phyloP scores from a whole-genome alignment of 2,888 invertebrate species.

The Dexiosoma caninum region DNA sequence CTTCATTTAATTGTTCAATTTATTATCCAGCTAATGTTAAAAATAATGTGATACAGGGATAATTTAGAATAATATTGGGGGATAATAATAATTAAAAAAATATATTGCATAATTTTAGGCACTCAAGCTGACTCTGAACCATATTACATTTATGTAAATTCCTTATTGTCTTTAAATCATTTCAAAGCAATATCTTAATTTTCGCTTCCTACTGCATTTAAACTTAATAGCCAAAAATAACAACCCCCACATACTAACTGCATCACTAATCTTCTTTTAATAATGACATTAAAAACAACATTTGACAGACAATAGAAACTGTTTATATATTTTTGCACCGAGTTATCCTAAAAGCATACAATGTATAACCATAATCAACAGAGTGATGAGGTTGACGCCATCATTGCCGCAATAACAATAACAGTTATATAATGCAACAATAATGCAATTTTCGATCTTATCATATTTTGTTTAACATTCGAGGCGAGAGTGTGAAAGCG shows the following conservation, averaged over 20 bases:
- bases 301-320: constrained; percentile 8
- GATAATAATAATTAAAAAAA: too few relatives aligned
- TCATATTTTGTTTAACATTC: constrained; percentile 52
- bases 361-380: constrained; percentile 37
- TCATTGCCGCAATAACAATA: not conserved
- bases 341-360: constrained; percentile 40
- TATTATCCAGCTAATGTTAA: constrained; percentile 13
- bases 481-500: not conserved
- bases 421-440: constrained; percentile 52
- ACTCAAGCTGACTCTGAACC: too few relatives aligned
- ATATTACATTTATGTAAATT: too few relatives aligned
- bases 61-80: too few relatives aligned
- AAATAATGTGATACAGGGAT: too few relatives aligned
- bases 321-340: not conserved
- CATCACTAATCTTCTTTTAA: constrained; percentile 24
- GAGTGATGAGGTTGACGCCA: constrained; percentile 16
- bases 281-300: constrained; percentile 28
- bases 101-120: too few relatives aligned
- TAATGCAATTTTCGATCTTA: constrained; percentile 60
- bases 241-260: not conserved
- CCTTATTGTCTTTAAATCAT: too few relatives aligned
- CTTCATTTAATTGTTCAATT: constrained; percentile 29
- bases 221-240: not conserved
- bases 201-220: not conserved
- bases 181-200: too few relatives aligned